phyloP scores from a whole-genome alignment of 2,888 invertebrate species.

The Zele albiditarsus region DNA sequence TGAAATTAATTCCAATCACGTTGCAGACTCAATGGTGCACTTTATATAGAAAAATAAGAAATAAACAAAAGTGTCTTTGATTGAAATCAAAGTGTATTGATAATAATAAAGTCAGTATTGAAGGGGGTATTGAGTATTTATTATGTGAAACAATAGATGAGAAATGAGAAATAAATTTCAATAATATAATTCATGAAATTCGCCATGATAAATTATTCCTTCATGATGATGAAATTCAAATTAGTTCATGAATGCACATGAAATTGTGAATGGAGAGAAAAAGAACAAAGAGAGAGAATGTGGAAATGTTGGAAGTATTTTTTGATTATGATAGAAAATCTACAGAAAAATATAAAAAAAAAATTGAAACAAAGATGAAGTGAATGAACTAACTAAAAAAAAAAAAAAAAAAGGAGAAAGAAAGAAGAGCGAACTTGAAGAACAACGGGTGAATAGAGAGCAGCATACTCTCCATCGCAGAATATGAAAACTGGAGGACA shows the following conservation, averaged over 20 bases:
- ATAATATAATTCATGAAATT: neutral
- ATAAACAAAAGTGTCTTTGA: neutral
- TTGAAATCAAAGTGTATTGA: neutral
- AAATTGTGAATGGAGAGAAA: constrained; percentile 16
- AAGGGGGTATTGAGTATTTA: neutral
- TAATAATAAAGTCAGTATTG: neutral
- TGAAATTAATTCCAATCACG: constrained; percentile 59
- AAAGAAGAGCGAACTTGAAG: neutral
- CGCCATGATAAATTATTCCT: neutral
- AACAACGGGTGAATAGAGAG: neutral
- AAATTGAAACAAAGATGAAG: too few relatives aligned
- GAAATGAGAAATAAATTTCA: neutral
- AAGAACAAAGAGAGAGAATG: neutral
- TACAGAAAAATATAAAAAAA: neutral
- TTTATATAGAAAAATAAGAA: constrained; percentile 45
- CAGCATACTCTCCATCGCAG: neutral
- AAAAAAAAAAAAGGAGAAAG: neutral
- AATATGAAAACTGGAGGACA: constrained; percentile 15
- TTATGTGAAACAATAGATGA: neutral
- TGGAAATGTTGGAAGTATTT: neutral
- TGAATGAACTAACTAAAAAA: neutral
- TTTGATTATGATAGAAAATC: constrained; percentile 1
- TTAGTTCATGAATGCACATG: constrained; percentile 6
- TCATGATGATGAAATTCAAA: constrained; percentile 6
- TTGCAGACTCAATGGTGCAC: constrained; percentile 49